Evolutionary conservation across 1,140 invertebrate species (phyloP).

Genomic region (Dryas iulia): DNA sequence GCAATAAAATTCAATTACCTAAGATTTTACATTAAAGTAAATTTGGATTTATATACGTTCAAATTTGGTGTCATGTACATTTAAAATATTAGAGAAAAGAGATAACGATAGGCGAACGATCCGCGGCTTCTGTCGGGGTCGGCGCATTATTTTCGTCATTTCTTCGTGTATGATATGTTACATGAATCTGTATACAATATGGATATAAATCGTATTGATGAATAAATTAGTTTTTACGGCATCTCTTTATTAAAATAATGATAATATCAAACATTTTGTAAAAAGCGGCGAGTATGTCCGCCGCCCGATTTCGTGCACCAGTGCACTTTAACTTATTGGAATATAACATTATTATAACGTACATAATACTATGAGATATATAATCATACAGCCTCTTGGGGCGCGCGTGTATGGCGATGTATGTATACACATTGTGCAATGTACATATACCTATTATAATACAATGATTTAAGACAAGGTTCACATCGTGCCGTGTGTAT

Average conservation of each 20-base stretch:
- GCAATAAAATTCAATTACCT: conserved; percentile 82
- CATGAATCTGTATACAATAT: conserved; percentile 81
- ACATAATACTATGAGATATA: conserved; percentile 80
- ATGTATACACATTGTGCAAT: conserved; percentile 86
- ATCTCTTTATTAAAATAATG: conserved; percentile 80
- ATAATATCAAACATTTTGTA: conserved; percentile 79
- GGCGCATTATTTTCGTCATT: conserved; percentile 78
- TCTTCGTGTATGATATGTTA: conserved; percentile 80
- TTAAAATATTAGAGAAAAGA: conserved; percentile 78
- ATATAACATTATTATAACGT: conserved; percentile 80
- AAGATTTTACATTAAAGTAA: conserved; percentile 82
- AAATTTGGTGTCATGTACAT: conserved; percentile 80
- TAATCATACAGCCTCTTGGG: conserved; percentile 79
- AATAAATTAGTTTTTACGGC: conserved; percentile 80
- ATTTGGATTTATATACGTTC: conserved; percentile 81
- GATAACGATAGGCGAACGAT: conserved; percentile 73
- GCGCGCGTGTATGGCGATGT: conserved; percentile 81
- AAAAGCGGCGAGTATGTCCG: conserved; percentile 73
- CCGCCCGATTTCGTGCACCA: conserved; percentile 78
- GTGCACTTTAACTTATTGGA: conserved; percentile 81
- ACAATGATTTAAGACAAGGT: conserved; percentile 89
- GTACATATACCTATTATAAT: conserved; percentile 84
- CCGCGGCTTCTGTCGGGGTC: conserved; percentile 59
- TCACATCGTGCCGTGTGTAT: conserved; percentile 93
- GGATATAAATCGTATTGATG: conserved; percentile 80